These are phyloP conservation scores for Pempheris klunzingeri DNA, from an alignment of 2,797 vertebrate species.

Conservation along the genomic window DNA sequence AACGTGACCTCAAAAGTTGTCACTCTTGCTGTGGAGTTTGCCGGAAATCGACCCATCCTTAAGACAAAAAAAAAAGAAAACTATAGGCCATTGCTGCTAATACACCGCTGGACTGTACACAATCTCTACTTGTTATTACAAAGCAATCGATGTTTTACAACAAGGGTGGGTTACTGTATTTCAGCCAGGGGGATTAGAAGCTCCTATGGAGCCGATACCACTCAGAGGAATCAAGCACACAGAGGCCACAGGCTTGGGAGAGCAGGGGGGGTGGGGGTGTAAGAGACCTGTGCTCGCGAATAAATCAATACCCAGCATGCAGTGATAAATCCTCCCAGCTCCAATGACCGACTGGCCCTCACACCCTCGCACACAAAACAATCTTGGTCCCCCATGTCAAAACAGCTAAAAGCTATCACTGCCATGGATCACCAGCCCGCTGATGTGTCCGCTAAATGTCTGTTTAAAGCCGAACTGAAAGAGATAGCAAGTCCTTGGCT, in stretches of 20 bases:
- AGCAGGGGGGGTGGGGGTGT: constrained; percentile 8
- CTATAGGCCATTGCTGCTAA: constrained; percentile 30
- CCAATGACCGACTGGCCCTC: constrained; percentile 77
- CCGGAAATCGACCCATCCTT: constrained; percentile 7
- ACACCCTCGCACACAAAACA: constrained; percentile 79
- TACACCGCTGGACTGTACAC: constrained; percentile 27
- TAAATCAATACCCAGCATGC: constrained; percentile 82
- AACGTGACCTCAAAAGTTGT: constrained; percentile 13
- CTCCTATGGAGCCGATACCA: constrained; percentile 59
- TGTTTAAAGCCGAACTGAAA: constrained; percentile 50
- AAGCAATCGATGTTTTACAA: constrained; percentile 69
- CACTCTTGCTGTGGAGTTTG: neutral
- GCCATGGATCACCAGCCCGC: constrained; percentile 72
- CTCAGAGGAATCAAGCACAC: constrained; percentile 55
- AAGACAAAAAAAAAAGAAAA: constrained; percentile 25
- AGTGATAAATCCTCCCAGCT: constrained; percentile 80
- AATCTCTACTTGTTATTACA: constrained; percentile 63
- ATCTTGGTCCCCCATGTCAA: constrained; percentile 77
- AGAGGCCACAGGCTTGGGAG: constrained; percentile 45
- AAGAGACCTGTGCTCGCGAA: constrained; percentile 53
- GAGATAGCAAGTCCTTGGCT: constrained; percentile 46
- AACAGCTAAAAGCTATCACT: constrained; percentile 80
- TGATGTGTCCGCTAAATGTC: constrained; percentile 78
- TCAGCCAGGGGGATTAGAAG: constrained; percentile 66
- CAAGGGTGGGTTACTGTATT: constrained; percentile 53